Evolutionary conservation across 23 tunicate genomes (phyloP), one percentile per base, ranked within the genome.

Genomic region (Styela plicata): DNA sequence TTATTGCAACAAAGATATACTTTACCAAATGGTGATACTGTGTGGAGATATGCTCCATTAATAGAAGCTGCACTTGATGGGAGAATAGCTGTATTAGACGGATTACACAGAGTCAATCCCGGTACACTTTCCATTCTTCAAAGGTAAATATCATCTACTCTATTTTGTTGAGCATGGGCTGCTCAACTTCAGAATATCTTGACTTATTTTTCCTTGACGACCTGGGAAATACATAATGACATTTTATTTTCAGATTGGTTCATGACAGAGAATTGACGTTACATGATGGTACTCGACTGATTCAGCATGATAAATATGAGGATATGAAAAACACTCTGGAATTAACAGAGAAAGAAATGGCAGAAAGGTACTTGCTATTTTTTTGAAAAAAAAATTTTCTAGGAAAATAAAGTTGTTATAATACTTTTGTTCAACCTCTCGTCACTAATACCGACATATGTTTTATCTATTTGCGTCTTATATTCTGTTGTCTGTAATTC

Each of bases 21-120:
- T 5, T 62, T 84, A 70, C 89, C 94, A 23, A 94, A 94, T 79
- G 98, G 95, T 34, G 98, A 94, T 85, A 94, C 98, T 32, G 86
- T 86, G 85, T 94, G 98, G 98, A 63, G 87, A 52, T 77, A 80
- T 27, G 87, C 95, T 34, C 98, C 98, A 27, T 52, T 94, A 18
- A 80, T 89, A 5, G 75, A 94, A 79, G 98, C 91, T 18, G 95
- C 95, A n/a, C 70, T 94, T 29, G 98, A 94, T 52, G 98, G 98
- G 66, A 80, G 98, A 1, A 74, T 94, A 57, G 98, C 95, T 32
- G 91, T 94, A 18, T 63, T 94, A 82, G 98, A 94, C 66, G 98
- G 98, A 1, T 65, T 94, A 67, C 84, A 94, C 66, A 82, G 98
- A 66, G 95, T 94, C 34, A 89, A 89, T 52, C 92, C 95, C 0